These are phyloP conservation scores for Gavialis gangeticus DNA, from an alignment of 2,113 vertebrate species.

Conservation along the genomic window DNA sequence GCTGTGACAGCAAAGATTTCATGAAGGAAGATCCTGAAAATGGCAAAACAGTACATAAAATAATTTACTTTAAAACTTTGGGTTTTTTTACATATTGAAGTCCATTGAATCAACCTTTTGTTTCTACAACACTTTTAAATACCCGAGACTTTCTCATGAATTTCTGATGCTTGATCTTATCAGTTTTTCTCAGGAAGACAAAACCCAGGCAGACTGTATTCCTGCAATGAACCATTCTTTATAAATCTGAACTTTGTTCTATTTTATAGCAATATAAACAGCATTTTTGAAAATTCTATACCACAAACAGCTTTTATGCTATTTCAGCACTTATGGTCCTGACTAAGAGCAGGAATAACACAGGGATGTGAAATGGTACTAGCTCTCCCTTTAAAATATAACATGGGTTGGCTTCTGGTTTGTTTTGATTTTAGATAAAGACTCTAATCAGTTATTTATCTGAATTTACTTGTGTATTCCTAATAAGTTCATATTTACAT, in stretches of 20 bases:
- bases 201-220: slow-evolving; percentile 10
- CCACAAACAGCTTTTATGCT: background rate
- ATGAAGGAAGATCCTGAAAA: background rate
- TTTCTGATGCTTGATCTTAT: slow-evolving; percentile 20
- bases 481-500: background rate
- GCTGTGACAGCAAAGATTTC: background rate
- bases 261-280: too few relatives aligned
- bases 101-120: background rate
- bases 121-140: background rate
- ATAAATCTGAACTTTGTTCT: too few relatives aligned
- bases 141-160: background rate
- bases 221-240: slow-evolving; percentile 28
- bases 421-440: background rate
- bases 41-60: background rate
- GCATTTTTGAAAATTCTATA: background rate
- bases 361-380: background rate
- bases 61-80: background rate
- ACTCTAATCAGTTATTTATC: background rate
- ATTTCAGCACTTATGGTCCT: background rate
- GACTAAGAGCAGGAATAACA: background rate
- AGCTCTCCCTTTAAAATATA: background rate
- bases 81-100: background rate
- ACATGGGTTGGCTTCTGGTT: background rate
- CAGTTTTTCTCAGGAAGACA: slow-evolving; percentile 7
- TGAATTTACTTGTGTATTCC: background rate